Conservation (phyloP, 2,888 invertebrate genomes). For the Lasioglossum malachurum region DNA sequence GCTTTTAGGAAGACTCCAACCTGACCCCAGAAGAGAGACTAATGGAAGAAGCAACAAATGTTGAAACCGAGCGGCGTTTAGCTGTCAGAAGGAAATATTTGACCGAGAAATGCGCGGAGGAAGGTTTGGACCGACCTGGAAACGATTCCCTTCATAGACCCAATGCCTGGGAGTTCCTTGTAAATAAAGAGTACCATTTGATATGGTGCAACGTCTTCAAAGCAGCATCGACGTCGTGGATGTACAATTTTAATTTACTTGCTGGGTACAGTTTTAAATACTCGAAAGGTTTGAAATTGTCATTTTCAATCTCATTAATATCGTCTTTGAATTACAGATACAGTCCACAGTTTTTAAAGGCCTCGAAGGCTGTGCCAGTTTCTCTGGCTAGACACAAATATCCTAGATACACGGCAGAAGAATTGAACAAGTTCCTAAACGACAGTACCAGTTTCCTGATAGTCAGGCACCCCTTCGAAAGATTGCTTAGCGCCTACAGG, state of each 20-base stretch:
- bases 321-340: slow-evolving; percentile 85
- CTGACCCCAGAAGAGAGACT: slow-evolving; percentile 80
- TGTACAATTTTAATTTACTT: slow-evolving; percentile 95
- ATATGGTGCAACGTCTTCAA: slow-evolving; percentile 94
- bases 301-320: not conserved
- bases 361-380: slow-evolving; percentile 91
- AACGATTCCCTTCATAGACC: slow-evolving; percentile 88
- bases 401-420: slow-evolving; percentile 90
- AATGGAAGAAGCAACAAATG: slow-evolving; percentile 86
- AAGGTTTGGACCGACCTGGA: slow-evolving; percentile 87
- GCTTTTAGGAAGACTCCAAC: slow-evolving; percentile 76
- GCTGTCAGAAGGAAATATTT: slow-evolving; percentile 87
- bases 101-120: slow-evolving; percentile 87
- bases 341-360: slow-evolving; percentile 90
- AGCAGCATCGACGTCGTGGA: slow-evolving; percentile 95
- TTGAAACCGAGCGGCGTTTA: slow-evolving; percentile 88
- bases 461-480: slow-evolving; percentile 92
- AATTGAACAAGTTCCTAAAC: slow-evolving; percentile 90
- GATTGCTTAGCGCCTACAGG: slow-evolving; percentile 92
- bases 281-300: not conserved
- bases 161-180: slow-evolving; percentile 94
- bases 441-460: slow-evolving; percentile 93
- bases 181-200: slow-evolving; percentile 92
- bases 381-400: slow-evolving; percentile 92
- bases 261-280: slow-evolving; percentile 87